Base-by-base conservation (phyloP, 2,888 invertebrate genomes). In the Zelleria hepariella region DNA sequence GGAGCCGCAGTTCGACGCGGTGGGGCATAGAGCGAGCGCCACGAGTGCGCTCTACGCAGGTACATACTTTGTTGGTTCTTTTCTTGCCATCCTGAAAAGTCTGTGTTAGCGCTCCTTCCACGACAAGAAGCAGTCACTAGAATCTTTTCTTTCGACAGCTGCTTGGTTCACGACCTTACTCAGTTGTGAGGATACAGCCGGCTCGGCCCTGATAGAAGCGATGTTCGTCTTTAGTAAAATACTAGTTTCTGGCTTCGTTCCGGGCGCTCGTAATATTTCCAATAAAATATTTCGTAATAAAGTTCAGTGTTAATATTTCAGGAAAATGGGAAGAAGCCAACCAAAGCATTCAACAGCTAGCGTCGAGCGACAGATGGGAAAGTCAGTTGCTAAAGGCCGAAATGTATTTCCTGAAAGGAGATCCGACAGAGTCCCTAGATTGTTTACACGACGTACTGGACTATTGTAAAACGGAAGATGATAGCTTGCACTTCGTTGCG, bases 271-370 rank as follows among this genome's bases (percentile, higher is more conserved):
- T n/a, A n/a, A n/a, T n/a, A n/a, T n/a, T n/a, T n/a, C n/a, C n/a
- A n/a, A n/a, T n/a, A n/a, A n/a, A n/a, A n/a, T n/a, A n/a, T n/a
- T n/a, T n/a, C n/a, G n/a, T n/a, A n/a, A n/a, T n/a, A n/a, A n/a
- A n/a, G n/a, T n/a, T n/a, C n/a, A n/a, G n/a, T n/a, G n/a, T 32
- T 32, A 32, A 32, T 32, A 32, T 71, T 74, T 6, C 64, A 89
- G 91, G 92, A 60, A 91, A 93, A 70, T 94, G 93, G 92, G 90
- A 91, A 57, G 92, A 92, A 64, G 94, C 95, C 0, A 91, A 94
- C 58, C 90, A 91, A 63, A 91, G 92, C 53, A 93, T 94, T 62
- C 89, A 90, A 60, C 93, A 93, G 71, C 80, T 95, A 49, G 91
- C 92, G 51, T 90, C 93, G 0, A 82, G 93, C 0, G 92, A 94